Evolutionary conservation across 2,113 vertebrate species (phyloP), one percentile per base, ranked within the genome.

Genomic region (Ciconia stormi): DNA sequence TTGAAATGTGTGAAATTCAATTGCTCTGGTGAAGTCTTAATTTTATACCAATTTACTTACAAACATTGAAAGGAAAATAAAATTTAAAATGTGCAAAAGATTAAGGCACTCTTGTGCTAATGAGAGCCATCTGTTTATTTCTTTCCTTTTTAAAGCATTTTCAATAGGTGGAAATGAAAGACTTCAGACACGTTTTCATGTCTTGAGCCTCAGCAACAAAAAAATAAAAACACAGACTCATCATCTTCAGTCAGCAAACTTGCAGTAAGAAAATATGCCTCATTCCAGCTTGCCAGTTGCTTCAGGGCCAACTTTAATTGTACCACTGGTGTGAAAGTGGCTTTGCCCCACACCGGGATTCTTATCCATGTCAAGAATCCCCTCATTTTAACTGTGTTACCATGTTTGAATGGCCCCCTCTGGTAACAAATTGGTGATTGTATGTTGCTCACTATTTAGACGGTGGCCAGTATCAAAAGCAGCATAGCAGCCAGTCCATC

Each of bases 111-210:
- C 89, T 79, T 27, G 84, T 71, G 73, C 92, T 97, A 97, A 98
- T 95, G 97, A 97, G 96, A 97, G 84, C 92, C 97, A 98, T 97
- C 98, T 97, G 97, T 59, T 97, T 96, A 46, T 89, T 97, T 67
- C 95, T 87, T 90, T 80, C 81, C 95, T 86, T 79, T 90, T 69
- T 55, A 95, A 81, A 89, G 56, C 36, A 5, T 88, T 94, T 87
- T 74, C 78, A 90, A 71, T 70, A 91, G 96, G 91, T 93, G 87
- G 92, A 87, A 96, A 96, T 97, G 83, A 96, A 97, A 96, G 78
- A 30, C 91, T 95, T 95, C 81, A 97, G 90, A 95, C 83, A 40
- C 82, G 25, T 95, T 95, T 95, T 95, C 83, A 93, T 70, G 89
- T 94, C 89, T 90, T 87, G 92, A 95, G 91, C 94, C 82, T 90